These are phyloP conservation scores for Typhlomys cinereus DNA, from an alignment of 2,113 vertebrate genomes.

Conservation along the genomic window DNA sequence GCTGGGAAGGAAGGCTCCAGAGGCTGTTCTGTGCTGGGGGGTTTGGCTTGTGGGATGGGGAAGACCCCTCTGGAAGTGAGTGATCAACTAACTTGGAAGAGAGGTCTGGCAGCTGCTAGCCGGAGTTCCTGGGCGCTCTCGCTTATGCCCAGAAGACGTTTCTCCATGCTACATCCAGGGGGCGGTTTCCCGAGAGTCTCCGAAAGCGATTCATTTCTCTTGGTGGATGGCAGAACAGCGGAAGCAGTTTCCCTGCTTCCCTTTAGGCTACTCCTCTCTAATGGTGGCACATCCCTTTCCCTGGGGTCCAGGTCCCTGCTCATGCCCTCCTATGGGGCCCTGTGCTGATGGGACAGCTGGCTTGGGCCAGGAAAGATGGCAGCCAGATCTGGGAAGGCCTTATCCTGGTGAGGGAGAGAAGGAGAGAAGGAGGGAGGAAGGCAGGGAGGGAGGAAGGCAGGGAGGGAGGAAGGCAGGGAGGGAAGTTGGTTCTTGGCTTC, in stretches of 20 bases:
- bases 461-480: not conserved
- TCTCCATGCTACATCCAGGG: not conserved
- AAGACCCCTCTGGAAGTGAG: no score
- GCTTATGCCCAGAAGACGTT: not conserved
- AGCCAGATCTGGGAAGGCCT: not conserved
- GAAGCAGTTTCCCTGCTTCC: not conserved
- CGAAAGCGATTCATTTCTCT: not conserved
- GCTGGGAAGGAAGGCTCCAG: not conserved
- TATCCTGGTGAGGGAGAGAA: not conserved
- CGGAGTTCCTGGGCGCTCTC: not conserved
- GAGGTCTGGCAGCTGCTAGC: not conserved
- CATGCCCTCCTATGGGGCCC: not conserved
- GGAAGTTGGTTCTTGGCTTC: not conserved
- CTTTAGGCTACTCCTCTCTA: not conserved
- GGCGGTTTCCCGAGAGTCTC: no score
- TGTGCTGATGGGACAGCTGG: not conserved
- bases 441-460: not conserved
- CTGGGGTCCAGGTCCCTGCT: rapidly evolving
- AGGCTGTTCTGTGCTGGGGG: not conserved
- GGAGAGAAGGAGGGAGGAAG: not conserved
- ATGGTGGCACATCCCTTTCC: not conserved
- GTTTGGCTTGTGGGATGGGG: not conserved
- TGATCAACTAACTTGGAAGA: not conserved
- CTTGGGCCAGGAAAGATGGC: not conserved
- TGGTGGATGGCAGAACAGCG: not conserved